These are phyloP conservation scores for Diarsia dahlii DNA, from an alignment of 2,888 invertebrate species.

Conservation along the genomic window DNA sequence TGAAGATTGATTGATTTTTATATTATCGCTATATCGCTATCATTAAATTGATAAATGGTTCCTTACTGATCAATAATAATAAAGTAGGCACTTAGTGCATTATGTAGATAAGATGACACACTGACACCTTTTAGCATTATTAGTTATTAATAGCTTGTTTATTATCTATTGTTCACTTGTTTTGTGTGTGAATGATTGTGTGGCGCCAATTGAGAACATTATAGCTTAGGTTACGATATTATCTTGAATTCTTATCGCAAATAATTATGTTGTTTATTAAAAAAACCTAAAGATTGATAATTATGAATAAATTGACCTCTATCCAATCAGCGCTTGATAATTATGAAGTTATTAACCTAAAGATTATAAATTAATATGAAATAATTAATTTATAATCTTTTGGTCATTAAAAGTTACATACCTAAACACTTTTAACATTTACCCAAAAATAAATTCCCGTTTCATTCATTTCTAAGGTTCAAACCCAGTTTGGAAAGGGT, in stretches of 20 bases:
- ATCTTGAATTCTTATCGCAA: not conserved
- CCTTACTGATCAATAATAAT: not conserved
- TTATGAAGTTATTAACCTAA: not conserved
- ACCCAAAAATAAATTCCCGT: no score
- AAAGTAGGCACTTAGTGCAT: constrained; percentile 11
- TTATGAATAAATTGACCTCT: no score
- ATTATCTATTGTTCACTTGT: constrained; percentile 37
- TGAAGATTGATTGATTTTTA: not conserved
- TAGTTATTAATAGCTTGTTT: constrained; percentile 36
- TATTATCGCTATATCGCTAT: not conserved
- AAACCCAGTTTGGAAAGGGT: not conserved
- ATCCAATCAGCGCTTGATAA: not conserved
- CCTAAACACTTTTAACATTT: not conserved
- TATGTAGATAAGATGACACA: constrained; percentile 53
- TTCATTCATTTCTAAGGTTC: not conserved
- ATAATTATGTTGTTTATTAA: not conserved
- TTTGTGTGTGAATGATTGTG: constrained; percentile 1
- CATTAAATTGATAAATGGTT: constrained; percentile 1
- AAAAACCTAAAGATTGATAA: not conserved
- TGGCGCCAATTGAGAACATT: constrained; percentile 14
- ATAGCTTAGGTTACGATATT: not conserved
- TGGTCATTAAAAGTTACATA: not conserved
- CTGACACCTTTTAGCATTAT: constrained; percentile 43
- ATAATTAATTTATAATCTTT: no score
- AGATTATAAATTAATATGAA: not conserved